These are phyloP conservation scores for Elysia crispata DNA, from an alignment of 2,888 invertebrate species.

Conservation along the genomic window DNA sequence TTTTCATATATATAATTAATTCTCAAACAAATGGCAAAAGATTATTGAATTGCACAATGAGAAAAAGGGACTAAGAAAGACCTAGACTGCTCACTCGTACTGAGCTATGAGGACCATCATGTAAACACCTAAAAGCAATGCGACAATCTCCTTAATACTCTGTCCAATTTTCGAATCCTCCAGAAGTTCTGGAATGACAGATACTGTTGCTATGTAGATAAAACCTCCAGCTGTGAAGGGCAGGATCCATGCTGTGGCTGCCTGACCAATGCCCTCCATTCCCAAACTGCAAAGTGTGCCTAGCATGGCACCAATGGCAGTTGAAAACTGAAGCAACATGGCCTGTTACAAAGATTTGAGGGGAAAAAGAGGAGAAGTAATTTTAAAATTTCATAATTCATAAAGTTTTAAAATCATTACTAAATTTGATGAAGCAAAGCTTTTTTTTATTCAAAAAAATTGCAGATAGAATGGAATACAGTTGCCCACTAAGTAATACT, in stretches of 20 bases:
- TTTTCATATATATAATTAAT: not conserved
- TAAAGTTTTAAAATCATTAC: no score
- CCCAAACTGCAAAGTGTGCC: constrained; percentile 93
- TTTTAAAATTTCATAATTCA: no score
- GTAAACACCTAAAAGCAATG: constrained; percentile 91
- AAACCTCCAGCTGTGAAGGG: constrained; percentile 99
- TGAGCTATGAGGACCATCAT: constrained; percentile 97
- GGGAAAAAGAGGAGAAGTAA: not conserved
- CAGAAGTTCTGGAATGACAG: constrained; percentile 97
- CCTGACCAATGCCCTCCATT: constrained; percentile 83
- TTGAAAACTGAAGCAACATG: constrained; percentile 94
- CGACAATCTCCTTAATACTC: constrained; percentile 92
- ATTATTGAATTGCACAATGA: constrained; percentile 78
- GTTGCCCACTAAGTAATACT: no score
- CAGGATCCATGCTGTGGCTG: constrained; percentile 85
- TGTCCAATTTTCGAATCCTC: constrained; percentile 92
- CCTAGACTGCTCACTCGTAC: constrained; percentile 80
- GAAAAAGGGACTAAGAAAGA: no score
- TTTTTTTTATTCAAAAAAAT: no score
- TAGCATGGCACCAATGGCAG: constrained; percentile 95
- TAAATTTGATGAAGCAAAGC: no score
- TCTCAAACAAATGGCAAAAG: constrained; percentile 70
- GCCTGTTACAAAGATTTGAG: constrained; percentile 81
- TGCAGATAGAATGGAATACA: no score
- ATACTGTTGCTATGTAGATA: constrained; percentile 99